Conservation (phyloP, 2,797 vertebrate species). For the Aldrovandia affinis region DNA sequence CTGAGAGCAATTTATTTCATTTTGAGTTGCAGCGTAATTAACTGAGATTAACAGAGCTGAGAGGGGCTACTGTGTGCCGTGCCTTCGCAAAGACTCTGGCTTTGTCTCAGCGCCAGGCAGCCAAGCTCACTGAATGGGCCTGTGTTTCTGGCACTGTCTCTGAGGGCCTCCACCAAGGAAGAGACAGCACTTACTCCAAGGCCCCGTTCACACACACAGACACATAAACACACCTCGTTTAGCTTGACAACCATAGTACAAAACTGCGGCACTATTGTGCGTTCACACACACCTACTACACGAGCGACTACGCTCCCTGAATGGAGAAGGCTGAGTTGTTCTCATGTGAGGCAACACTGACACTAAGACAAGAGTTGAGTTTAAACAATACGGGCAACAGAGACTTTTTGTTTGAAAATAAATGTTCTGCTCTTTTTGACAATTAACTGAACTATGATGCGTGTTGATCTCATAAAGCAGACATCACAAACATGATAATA, state of each 20-base stretch:
- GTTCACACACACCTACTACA: not conserved
- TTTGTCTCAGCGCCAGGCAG: not conserved
- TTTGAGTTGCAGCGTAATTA: constrained; percentile 10
- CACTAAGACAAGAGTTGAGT: not conserved
- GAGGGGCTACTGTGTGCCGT: not conserved
- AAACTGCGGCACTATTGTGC: too few relatives aligned
- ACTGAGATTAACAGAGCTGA: not conserved
- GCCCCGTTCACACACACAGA: not conserved
- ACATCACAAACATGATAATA: too few relatives aligned
- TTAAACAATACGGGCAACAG: not conserved
- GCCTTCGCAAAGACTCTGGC: not conserved
- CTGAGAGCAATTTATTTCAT: not conserved
- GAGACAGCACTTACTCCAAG: not conserved
- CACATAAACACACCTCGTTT: not conserved
- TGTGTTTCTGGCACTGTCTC: not conserved
- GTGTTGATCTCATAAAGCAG: not conserved
- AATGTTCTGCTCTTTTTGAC: not conserved
- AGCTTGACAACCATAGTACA: too few relatives aligned
- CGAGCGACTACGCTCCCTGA: too few relatives aligned
- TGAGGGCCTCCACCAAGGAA: not conserved
- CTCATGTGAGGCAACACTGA: not conserved
- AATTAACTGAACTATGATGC: not conserved
- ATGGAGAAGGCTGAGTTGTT: not conserved
- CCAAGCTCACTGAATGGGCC: not conserved
- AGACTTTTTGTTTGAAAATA: not conserved